Evolutionary conservation across 2,797 vertebrate genomes (phyloP), one percentile per base, ranked within the genome.

Genomic region (Lithobates pipiens): DNA sequence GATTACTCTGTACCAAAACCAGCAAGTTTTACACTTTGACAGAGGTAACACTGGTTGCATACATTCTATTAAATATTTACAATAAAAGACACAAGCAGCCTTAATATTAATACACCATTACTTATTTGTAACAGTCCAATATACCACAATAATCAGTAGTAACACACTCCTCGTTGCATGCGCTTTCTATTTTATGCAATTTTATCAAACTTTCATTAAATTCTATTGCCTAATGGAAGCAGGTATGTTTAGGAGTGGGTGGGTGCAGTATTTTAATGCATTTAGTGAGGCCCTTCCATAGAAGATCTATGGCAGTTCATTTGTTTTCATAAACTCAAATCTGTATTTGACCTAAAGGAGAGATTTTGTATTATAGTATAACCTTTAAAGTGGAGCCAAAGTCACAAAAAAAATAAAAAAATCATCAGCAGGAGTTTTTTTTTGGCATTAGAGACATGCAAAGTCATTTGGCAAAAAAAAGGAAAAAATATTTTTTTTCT

Each of bases 131-230:
- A 50, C 54, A n/a, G 42, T 50, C 2, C 50, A 80, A 10, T 5
- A 39, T 27, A 39, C 39, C 10, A 1, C 29, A 29, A 4, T 54
- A 36, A 21, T 50, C 63, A 69, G 39, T n/a, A 78, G 77, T 29
- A 78, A 68, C 10, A 61, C 76, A 80, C 39, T 32, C 27, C 50
- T 46, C 13, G 11, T 50, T 50, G 25, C 29, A 79, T 65, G 65
- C n/a, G 25, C 39, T 78, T 29, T 68, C 27, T 79, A 21, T 27
- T 78, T 16, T 46, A 27, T 21, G 29, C 23, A 8, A 34, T 34
- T 32, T 68, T 10, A 29, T 25, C 5, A 68, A 79, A 8, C 18
- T 68, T 79, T 8, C 5, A 18, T 27, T 46, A 79, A 32, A 13
- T 13, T 6, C 6, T 11, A 77, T 9, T 7, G 11, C 29, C n/a